Evolutionary conservation across 2,113 vertebrate species (phyloP).

Genomic region (Pachycephala philippinensis): DNA sequence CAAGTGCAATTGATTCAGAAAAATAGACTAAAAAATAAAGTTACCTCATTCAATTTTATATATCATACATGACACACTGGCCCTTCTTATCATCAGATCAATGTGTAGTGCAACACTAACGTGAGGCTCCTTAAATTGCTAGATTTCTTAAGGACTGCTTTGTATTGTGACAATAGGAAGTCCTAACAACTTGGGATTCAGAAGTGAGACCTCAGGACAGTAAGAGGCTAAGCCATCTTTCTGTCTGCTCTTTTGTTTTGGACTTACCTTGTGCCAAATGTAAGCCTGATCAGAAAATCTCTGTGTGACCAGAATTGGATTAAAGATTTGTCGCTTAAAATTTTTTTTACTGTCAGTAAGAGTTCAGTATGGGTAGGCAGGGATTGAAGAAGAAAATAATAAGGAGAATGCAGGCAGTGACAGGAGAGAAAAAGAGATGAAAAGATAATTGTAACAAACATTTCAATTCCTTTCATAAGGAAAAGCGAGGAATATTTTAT

Average conservation of each 20-base stretch:
- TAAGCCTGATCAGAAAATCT: conserved; percentile 2
- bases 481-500: background rate
- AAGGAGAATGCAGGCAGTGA: background rate
- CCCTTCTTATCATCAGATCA: background rate
- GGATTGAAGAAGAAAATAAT: background rate
- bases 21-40: background rate
- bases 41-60: background rate
- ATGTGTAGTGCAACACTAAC: background rate
- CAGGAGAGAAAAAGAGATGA: background rate
- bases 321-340: background rate
- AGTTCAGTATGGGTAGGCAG: background rate
- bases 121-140: background rate
- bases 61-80: fast-evolving
- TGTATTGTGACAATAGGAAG: background rate
- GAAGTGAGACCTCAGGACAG: background rate
- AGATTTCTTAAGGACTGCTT: background rate
- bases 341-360: background rate
- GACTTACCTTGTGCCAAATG: background rate
- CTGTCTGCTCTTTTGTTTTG: background rate
- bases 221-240: background rate
- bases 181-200: background rate
- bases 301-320: background rate
- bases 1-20: background rate
- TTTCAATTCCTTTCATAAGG: background rate
- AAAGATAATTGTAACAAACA: background rate